phyloP scores from a whole-genome alignment of 2,113 vertebrate genomes.

The Pelmatolapia mariae region DNA sequence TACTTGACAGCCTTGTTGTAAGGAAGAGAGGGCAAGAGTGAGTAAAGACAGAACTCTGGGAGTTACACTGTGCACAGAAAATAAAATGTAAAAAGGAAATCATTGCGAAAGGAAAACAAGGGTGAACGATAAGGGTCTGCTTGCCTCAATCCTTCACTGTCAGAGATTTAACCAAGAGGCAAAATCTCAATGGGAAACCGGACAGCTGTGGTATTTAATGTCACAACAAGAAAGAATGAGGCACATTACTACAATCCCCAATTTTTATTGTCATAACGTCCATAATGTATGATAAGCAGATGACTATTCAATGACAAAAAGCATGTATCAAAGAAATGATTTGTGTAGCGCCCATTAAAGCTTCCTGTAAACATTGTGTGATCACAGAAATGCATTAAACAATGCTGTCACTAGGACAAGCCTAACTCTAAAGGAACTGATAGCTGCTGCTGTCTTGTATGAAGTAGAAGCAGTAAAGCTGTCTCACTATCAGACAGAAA shows the following conservation, averaged over 20 bases:
- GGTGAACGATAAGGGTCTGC: neutral
- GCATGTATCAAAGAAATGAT: conserved; percentile 3
- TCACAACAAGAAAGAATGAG: neutral
- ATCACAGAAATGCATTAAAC: conserved; percentile 46
- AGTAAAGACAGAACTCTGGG: neutral
- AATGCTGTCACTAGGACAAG: conserved; percentile 24
- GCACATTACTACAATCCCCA: neutral
- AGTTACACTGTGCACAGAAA: neutral
- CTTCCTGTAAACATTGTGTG: conserved; percentile 28
- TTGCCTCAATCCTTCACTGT: neutral
- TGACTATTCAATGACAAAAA: neutral
- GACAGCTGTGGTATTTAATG: neutral
- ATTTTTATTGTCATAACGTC: neutral
- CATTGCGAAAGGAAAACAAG: neutral
- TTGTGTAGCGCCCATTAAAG: conserved; percentile 7
- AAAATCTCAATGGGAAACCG: neutral
- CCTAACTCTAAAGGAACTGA: conserved; percentile 24
- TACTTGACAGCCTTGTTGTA: conserved; percentile 19
- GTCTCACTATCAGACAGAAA: conserved; percentile 50
- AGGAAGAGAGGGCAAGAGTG: neutral
- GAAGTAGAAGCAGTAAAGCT: conserved; percentile 47
- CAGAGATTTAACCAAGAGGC: neutral
- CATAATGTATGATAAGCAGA: conserved; percentile 1
- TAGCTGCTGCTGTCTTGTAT: conserved; percentile 33
- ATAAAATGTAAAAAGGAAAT: neutral